These are phyloP conservation scores for Lepidocyrtoides sp. DNA, from an alignment of 2,888 invertebrate genomes.

Conservation along the genomic window DNA sequence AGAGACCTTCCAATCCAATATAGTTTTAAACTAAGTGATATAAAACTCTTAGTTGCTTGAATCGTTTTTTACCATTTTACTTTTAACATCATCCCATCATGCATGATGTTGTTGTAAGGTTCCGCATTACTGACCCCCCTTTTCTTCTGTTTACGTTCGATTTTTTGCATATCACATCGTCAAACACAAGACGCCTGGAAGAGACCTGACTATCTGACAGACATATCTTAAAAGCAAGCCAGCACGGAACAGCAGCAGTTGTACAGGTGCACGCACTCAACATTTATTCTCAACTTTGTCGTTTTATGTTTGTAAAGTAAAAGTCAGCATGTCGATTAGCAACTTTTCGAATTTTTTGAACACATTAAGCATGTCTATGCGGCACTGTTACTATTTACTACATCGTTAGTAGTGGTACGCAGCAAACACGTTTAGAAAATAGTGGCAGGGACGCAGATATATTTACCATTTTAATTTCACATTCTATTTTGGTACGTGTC, in stretches of 20 bases:
- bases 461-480: slow-evolving; percentile 53
- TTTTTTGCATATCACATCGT: not conserved
- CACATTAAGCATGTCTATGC: no score
- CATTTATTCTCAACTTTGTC: no score
- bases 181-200: not conserved
- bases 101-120: not conserved
- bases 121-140: not conserved
- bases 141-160: not conserved
- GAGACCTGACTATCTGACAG: not conserved
- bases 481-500: slow-evolving; percentile 59
- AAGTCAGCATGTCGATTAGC: not conserved
- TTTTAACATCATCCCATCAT: not conserved
- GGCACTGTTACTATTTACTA: no score
- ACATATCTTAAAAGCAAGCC: no score
- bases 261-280: no score
- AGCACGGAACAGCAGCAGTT: no score
- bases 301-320: not conserved
- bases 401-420: no score
- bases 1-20: no score
- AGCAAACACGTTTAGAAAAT: not conserved
- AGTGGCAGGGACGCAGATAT: not conserved
- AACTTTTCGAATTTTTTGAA: no score
- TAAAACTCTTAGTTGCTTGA: no score
- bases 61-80: not conserved
- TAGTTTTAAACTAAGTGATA: no score